phyloP scores from a whole-genome alignment of 2,797 vertebrate species.

The Meriones psammophilus region DNA sequence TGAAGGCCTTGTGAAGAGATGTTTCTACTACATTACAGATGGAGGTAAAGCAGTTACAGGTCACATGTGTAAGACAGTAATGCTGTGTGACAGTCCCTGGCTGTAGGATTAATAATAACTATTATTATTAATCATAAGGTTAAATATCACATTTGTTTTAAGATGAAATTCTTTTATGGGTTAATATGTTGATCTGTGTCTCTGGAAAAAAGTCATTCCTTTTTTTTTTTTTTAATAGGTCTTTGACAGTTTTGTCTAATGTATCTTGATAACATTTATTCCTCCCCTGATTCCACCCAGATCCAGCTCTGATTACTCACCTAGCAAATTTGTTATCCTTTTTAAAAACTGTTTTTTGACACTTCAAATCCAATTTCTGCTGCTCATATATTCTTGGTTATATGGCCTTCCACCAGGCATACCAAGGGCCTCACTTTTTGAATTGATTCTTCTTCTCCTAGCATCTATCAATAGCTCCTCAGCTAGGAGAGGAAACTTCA shows the following conservation, averaged over 20 bases:
- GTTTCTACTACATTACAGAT: background rate
- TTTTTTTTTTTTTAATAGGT: background rate
- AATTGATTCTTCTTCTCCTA: background rate
- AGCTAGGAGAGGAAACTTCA: background rate
- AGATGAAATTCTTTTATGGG: slow-evolving; percentile 14
- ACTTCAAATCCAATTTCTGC: background rate
- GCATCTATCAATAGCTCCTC: background rate
- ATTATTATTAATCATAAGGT: background rate
- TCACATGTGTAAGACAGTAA: background rate
- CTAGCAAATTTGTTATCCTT: background rate
- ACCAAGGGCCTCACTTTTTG: background rate
- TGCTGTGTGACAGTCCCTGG: background rate
- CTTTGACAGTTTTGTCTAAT: background rate
- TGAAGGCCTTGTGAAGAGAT: background rate
- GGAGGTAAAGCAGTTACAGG: background rate
- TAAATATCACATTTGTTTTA: slow-evolving; percentile 13
- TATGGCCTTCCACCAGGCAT: background rate
- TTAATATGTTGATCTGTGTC: background rate
- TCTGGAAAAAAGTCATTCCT: background rate
- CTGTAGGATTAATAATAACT: background rate
- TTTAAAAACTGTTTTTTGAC: background rate
- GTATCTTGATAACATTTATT: background rate
- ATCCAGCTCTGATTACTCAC: background rate
- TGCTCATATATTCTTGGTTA: background rate
- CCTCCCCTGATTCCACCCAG: background rate